These are phyloP conservation scores for Chionis minor DNA, from an alignment of 2,113 vertebrate species.

Conservation along the genomic window DNA sequence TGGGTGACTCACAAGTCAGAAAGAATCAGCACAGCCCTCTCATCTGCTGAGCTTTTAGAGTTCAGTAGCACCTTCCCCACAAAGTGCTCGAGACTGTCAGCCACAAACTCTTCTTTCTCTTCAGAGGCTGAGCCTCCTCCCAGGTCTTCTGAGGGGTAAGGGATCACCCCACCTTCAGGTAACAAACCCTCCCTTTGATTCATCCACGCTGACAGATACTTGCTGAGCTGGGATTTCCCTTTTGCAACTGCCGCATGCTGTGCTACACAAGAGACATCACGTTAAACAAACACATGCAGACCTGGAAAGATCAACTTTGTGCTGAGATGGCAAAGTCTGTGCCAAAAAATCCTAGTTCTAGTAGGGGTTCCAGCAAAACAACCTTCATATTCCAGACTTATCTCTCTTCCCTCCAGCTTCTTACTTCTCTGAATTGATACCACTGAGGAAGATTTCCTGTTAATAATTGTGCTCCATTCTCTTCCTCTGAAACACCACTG, in stretches of 20 bases:
- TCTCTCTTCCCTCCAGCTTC: not conserved
- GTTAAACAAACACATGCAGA: not conserved
- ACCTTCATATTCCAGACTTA: not conserved
- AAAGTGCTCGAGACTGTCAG: not conserved
- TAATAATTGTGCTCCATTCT: not conserved
- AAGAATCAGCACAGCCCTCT: not conserved
- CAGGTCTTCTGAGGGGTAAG: not conserved
- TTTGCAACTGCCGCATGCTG: accelerated
- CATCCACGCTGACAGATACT: not conserved
- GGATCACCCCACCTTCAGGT: not conserved
- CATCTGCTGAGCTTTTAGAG: not conserved
- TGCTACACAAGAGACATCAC: not conserved
- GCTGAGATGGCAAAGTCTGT: not conserved
- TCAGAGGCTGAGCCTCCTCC: not conserved
- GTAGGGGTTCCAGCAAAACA: not conserved
- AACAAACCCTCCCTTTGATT: not conserved
- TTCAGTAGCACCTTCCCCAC: not conserved
- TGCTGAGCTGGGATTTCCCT: not conserved
- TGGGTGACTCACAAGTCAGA: not conserved
- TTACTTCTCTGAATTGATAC: not conserved
- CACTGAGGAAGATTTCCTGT: not conserved
- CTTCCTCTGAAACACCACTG: not conserved
- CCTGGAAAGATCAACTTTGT: not conserved
- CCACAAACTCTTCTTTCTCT: not conserved
- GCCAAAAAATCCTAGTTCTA: not conserved